Evolutionary conservation across 2,113 vertebrate species (phyloP), one percentile per base, ranked within the genome.

Genomic region (Numida meleagris): DNA sequence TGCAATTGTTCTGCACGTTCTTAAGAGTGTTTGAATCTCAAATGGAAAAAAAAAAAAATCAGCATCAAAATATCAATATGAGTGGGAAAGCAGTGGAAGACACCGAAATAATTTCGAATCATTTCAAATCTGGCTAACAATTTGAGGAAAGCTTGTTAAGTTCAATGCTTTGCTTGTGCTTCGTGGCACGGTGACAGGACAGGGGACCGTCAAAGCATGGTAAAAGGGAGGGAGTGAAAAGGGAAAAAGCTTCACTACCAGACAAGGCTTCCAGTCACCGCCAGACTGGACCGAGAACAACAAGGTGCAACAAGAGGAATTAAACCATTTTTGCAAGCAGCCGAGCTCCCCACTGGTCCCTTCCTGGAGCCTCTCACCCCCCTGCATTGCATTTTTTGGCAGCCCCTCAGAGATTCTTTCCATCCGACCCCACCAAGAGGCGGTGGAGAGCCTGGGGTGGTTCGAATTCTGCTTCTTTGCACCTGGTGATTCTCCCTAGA

Each of bases 401-500:
- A 66, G 24, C 75, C 93, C 57, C 87, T 79, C 75, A 11, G 50
- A 51, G 42, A 87, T 42, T 58, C 74, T 88, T 81, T 93, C 88
- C 53, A 72, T 92, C 93, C 58, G 94, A 74, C 87, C 82, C 90
- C 88, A 83, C 82, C 96, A 86, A 21, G 67, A 74, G 68, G 85
- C 70, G 78, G 70, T 17, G 62, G 74, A 92, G 73, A 76, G 63
- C 62, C 82, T 25, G 83, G 55, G 93, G 34, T 61, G 97, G 97
- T 97, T 97, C 94, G 57, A 98, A 97, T 98, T 98, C 97, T 98
- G 97, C 98, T 98, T 97, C 98, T 99, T 99, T 99, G 98, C 98
- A 98, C 98, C 99, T 99, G 99, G 99, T 99, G 99, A 99, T 99
- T 99, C 98, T 99, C 98, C 95, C 98, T 98, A 97, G 95, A 82